phyloP scores from a whole-genome alignment of 2,797 vertebrate species.

The Petrocephalus schoutedeni region DNA sequence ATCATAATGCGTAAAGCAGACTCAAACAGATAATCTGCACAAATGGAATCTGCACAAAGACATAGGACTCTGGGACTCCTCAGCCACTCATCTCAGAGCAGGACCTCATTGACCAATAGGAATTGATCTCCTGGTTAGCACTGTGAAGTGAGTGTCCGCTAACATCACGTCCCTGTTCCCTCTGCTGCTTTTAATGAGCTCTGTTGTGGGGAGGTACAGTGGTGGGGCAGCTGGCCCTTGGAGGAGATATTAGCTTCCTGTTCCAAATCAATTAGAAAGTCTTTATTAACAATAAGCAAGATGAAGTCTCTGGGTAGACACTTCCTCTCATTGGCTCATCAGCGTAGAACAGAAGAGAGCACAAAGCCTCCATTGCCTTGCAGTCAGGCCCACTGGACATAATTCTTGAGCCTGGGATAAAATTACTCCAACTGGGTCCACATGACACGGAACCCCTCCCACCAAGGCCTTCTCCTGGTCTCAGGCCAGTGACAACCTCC shows the following conservation, averaged over 20 bases:
- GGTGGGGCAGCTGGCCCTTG: background rate
- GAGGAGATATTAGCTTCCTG: background rate
- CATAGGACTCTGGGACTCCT: background rate
- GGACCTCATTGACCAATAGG: background rate
- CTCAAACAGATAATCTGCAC: background rate
- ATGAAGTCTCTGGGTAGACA: slow-evolving; percentile 9
- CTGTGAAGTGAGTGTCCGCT: background rate
- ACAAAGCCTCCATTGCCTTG: background rate
- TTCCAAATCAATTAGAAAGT: background rate
- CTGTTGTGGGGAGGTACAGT: background rate
- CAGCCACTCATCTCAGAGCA: background rate
- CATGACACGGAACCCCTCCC: background rate
- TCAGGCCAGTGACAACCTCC: background rate
- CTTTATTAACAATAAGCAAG: slow-evolving; percentile 5
- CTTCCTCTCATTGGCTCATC: slow-evolving; percentile 18
- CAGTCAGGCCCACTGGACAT: background rate
- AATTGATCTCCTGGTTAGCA: background rate
- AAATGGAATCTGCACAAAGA: background rate
- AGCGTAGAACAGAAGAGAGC: background rate
- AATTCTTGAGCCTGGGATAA: background rate
- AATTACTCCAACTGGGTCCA: background rate
- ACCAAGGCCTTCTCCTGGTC: background rate
- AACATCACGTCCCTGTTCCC: background rate
- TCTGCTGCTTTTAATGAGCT: background rate
- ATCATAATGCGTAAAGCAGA: background rate